phyloP scores from a whole-genome alignment of 2,113 vertebrate genomes.

The Nycticebus coucang region DNA sequence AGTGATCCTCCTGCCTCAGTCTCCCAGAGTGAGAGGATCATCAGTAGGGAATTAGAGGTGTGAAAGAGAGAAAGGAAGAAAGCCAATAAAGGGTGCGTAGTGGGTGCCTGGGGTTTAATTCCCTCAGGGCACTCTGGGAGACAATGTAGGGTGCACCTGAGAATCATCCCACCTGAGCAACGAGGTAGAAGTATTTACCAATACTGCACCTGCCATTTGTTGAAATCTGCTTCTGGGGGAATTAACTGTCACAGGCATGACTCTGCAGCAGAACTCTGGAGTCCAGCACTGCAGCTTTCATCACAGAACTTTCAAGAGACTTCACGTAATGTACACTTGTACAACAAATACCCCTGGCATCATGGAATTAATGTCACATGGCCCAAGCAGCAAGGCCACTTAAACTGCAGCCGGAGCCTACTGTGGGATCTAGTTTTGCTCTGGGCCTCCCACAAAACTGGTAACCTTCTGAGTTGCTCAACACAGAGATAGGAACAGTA shows the following conservation, averaged over 20 bases:
- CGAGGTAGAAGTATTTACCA: not conserved
- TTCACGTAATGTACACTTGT: not conserved
- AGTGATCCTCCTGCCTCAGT: no score
- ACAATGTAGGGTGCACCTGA: not conserved
- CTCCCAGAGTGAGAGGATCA: not conserved
- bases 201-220: not conserved
- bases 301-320: not conserved
- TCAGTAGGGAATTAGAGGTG: not conserved
- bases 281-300: not conserved
- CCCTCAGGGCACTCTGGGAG: not conserved
- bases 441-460: not conserved
- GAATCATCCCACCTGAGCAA: not conserved
- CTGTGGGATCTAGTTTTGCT: not conserved
- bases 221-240: not conserved
- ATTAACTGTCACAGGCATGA: not conserved
- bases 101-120: not conserved
- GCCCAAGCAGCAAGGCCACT: not conserved
- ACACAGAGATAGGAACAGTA: not conserved
- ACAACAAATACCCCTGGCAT: not conserved
- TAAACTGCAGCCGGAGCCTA: not conserved
- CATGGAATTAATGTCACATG: not conserved
- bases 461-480: not conserved
- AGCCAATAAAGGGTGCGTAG: not conserved
- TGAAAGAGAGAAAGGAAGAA: not conserved
- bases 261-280: not conserved